Conservation (phyloP, 2,888 invertebrate genomes). For the Craniophora ligustri region DNA sequence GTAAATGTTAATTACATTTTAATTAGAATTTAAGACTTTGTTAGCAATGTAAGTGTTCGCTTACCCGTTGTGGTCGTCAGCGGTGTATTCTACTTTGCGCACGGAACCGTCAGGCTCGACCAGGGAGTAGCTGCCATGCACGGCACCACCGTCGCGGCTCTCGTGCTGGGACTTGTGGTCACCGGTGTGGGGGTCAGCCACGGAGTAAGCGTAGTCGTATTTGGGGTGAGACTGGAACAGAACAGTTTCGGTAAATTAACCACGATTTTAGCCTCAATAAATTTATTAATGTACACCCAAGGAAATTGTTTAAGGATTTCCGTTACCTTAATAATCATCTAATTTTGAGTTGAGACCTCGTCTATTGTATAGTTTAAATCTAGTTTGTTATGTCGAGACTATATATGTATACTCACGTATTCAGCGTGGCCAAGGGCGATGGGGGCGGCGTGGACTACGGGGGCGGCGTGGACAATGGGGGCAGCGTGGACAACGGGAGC, state of each 20-base stretch:
- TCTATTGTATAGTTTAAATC: not conserved
- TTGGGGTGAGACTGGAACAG: slow-evolving; percentile 87
- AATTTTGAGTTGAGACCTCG: slow-evolving; percentile 19
- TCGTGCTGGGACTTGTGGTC: slow-evolving; percentile 90
- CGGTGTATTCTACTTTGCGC: slow-evolving; percentile 90
- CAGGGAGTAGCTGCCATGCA: slow-evolving; percentile 90
- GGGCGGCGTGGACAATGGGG: slow-evolving; percentile 71
- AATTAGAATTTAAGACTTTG: not conserved
- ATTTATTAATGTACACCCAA: slow-evolving; percentile 18
- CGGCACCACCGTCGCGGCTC: slow-evolving; percentile 90
- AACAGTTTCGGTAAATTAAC: not conserved
- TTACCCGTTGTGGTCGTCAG: slow-evolving; percentile 89
- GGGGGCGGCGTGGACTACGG: slow-evolving; percentile 68
- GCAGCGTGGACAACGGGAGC: slow-evolving; percentile 75
- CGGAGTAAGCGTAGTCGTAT: slow-evolving; percentile 90
- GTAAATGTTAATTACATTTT: not conserved
- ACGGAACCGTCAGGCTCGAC: slow-evolving; percentile 90
- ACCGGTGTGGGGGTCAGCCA: slow-evolving; percentile 89
- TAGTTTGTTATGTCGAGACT: not conserved
- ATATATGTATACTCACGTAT: slow-evolving; percentile 69
- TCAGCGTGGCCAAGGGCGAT: slow-evolving; percentile 72
- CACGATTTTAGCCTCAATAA: slow-evolving; percentile 4
- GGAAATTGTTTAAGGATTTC: slow-evolving; percentile 38
- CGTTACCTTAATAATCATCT: slow-evolving; percentile 17
- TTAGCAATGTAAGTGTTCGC: slow-evolving; percentile 21